These are phyloP conservation scores for Acanthosoma haemorrhoidale DNA, from an alignment of 2,888 invertebrate genomes.

Conservation along the genomic window DNA sequence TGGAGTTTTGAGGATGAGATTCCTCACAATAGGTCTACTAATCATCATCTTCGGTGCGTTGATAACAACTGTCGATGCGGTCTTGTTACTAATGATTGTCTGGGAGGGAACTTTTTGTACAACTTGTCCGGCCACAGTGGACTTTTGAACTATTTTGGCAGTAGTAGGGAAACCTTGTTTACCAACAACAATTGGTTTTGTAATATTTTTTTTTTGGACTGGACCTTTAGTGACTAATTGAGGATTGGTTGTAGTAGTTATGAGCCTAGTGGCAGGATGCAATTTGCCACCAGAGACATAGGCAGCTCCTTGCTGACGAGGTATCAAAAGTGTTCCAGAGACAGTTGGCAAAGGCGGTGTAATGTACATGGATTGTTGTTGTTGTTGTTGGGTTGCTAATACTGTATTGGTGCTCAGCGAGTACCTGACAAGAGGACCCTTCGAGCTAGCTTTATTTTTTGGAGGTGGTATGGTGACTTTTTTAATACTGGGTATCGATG, in stretches of 20 bases:
- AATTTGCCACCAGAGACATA: constrained; percentile 21
- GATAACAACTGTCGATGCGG: neutral
- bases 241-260: constrained; percentile 28
- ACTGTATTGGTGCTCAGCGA: neutral
- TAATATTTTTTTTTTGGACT: constrained; percentile 7
- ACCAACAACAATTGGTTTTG: constrained; percentile 4
- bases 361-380: neutral
- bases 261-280: constrained; percentile 30
- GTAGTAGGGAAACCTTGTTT: constrained; percentile 22
- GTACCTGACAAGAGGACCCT: neutral
- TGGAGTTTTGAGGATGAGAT: neutral
- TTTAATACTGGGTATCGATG: neutral
- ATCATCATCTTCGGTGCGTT: neutral
- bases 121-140: constrained; percentile 32
- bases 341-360: neutral
- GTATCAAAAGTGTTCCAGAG: neutral
- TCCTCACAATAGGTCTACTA: neutral
- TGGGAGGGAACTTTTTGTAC: neutral
- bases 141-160: constrained; percentile 30
- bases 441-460: neutral
- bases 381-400: neutral
- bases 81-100: neutral
- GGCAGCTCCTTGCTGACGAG: neutral
- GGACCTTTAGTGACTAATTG: constrained; percentile 27
- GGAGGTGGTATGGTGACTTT: neutral